Evolutionary conservation across 1,140 invertebrate genomes (phyloP).

Genomic region (Grapholita molesta): DNA sequence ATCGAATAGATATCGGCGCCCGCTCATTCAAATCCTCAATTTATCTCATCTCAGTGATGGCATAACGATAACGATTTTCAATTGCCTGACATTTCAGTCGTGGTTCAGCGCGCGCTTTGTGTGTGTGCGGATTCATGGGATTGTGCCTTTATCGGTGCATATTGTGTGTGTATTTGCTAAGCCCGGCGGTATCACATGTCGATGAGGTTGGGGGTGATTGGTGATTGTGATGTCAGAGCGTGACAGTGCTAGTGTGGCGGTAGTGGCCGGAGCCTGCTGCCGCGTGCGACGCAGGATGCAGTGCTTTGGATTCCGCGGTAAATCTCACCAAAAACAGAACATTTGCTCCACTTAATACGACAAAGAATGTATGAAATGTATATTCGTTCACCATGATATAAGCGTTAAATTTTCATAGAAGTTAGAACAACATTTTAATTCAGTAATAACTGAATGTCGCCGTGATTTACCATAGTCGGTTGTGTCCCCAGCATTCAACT

Average conservation of each 20-base stretch:
- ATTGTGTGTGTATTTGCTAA: constrained; percentile 3
- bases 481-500: background rate
- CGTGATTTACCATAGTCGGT: too few relatives aligned
- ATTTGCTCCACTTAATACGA: constrained; percentile 17
- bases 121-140: background rate
- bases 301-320: constrained; percentile 71
- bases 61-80: constrained; percentile 45
- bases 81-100: constrained; percentile 33
- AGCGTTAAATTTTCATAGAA: too few relatives aligned
- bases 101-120: constrained; percentile 43
- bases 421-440: too few relatives aligned
- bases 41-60: constrained; percentile 52
- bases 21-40: constrained; percentile 37
- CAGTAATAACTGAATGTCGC: background rate
- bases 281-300: constrained; percentile 65
- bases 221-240: constrained; percentile 60
- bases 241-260: constrained; percentile 44
- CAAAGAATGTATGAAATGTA: too few relatives aligned
- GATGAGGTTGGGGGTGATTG: constrained; percentile 44
- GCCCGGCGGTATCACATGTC: constrained; percentile 18
- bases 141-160: constrained; percentile 18
- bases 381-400: too few relatives aligned
- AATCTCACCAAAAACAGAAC: constrained; percentile 30
- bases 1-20: constrained; percentile 25
- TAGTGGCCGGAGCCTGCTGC: constrained; percentile 47